A percentile compares a stretch with the other conserved stretches of the same genome.
Conservation (phyloP, 2,888 invertebrate genomes). For the Ischnus inquisitorius region DNA sequence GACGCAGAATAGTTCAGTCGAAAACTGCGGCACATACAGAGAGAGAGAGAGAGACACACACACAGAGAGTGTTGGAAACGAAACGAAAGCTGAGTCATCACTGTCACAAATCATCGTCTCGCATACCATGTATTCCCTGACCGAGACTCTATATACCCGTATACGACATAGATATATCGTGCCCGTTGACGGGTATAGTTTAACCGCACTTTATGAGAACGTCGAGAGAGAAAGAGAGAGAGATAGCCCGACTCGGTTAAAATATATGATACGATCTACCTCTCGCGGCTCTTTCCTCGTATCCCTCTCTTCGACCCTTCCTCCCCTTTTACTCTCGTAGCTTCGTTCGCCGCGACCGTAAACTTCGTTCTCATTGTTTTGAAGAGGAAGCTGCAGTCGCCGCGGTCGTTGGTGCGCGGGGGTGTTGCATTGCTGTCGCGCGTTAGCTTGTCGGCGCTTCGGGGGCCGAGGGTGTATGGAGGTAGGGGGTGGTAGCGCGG, state of each 20-base stretch:
- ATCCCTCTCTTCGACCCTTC: constrained; percentile 47
- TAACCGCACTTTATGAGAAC: constrained; percentile 80
- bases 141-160: constrained; percentile 1
- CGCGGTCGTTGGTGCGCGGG: constrained; percentile 22
- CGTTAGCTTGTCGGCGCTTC: not conserved
- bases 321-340: constrained; percentile 32
- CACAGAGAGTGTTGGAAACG: not conserved
- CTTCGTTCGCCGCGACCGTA: constrained; percentile 72
- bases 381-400: constrained; percentile 66
- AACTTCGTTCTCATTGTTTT: constrained; percentile 81
- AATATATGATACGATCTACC: constrained; percentile 79
- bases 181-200: constrained; percentile 65
- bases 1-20: constrained; percentile 17
- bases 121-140: constrained; percentile 29
- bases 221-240: constrained; percentile 54
- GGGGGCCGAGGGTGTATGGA: not conserved
- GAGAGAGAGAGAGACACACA: too few species aligned
- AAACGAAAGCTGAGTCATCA: constrained; percentile 65
- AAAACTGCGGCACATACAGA: not conserved
- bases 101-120: constrained; percentile 62
- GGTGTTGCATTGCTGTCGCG: constrained; percentile 15
- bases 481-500: not conserved
- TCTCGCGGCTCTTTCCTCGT: constrained; percentile 61
- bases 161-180: constrained; percentile 9
- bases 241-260: constrained; percentile 74